phyloP scores from a whole-genome alignment of 2,113 vertebrate genomes.

The Limanda limanda region DNA sequence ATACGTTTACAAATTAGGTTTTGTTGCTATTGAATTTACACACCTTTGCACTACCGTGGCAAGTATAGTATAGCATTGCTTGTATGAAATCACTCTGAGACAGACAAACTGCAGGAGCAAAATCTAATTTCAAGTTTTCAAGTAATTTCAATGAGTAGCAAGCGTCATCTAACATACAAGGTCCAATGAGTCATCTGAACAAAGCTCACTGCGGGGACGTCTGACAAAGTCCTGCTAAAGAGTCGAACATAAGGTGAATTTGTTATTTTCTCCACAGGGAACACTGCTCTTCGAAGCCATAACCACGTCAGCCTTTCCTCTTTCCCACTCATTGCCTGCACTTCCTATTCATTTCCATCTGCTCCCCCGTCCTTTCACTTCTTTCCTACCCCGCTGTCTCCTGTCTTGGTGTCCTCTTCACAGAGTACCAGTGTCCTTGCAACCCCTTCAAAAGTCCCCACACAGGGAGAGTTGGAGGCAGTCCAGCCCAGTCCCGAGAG shows the following conservation, averaged over 20 bases:
- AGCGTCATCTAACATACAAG: background rate
- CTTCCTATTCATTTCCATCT: constrained; percentile 58
- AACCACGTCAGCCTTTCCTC: constrained; percentile 32
- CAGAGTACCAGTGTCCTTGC: constrained; percentile 67
- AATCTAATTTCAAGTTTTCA: background rate
- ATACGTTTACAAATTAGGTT: constrained; percentile 63
- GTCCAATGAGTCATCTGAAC: background rate
- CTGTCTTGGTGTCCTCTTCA: constrained; percentile 42
- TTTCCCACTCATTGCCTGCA: constrained; percentile 13
- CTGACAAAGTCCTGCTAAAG: background rate
- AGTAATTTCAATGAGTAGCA: background rate
- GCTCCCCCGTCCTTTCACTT: constrained; percentile 49
- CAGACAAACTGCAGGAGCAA: background rate
- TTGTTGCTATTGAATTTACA: constrained; percentile 57
- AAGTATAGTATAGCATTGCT: background rate
- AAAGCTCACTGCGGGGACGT: background rate
- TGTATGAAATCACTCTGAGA: background rate
- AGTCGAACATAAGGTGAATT: constrained; percentile 20
- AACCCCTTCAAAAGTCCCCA: constrained; percentile 72
- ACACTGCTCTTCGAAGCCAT: constrained; percentile 25
- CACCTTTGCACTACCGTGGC: constrained; percentile 39
- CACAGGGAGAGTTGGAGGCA: constrained; percentile 67
- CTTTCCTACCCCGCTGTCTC: constrained; percentile 33
- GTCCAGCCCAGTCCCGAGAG: constrained; percentile 70
- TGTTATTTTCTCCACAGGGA: constrained; percentile 10